Percentiles rank a stretch among this genome's conserved stretches.
Conservation (phyloP, 2,113 vertebrate species). For the Coracopsis vasa region DNA sequence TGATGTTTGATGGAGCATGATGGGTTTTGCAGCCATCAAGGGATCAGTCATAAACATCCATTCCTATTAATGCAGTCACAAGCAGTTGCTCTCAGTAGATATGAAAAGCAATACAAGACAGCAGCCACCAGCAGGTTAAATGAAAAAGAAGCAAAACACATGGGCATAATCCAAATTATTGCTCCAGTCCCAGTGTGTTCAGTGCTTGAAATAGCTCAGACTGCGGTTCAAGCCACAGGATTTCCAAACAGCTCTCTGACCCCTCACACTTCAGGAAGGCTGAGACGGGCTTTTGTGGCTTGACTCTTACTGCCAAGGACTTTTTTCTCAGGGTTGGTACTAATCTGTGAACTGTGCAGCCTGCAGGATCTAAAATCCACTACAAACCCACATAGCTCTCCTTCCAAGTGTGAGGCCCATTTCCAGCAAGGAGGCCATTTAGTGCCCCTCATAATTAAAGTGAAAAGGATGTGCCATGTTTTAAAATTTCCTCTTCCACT, state of each 20-base stretch:
- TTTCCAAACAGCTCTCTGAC: constrained; percentile 22
- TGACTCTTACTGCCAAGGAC: not conserved
- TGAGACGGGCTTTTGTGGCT: not conserved
- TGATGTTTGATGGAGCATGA: not conserved
- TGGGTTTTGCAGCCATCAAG: not conserved
- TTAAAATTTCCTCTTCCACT: not conserved
- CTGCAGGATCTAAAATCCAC: not conserved
- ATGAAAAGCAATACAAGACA: not conserved
- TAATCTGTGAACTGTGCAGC: not conserved
- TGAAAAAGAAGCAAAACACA: constrained; percentile 27
- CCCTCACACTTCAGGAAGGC: not conserved
- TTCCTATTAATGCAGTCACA: not conserved
- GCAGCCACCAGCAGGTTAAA: constrained; percentile 16
- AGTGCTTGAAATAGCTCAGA: not conserved
- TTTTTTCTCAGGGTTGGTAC: not conserved
- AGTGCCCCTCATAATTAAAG: not conserved
- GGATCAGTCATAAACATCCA: not conserved
- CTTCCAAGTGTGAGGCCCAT: not conserved
- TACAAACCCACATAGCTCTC: not conserved
- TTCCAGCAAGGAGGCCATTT: not conserved
- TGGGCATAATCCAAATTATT: not conserved
- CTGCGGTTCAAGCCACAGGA: not conserved
- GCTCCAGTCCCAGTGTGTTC: not conserved
- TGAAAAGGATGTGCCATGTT: not conserved
- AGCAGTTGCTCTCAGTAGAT: not conserved